Evolutionary conservation across 2,888 invertebrate genomes (phyloP).

Genomic region (Steromphala cineraria): DNA sequence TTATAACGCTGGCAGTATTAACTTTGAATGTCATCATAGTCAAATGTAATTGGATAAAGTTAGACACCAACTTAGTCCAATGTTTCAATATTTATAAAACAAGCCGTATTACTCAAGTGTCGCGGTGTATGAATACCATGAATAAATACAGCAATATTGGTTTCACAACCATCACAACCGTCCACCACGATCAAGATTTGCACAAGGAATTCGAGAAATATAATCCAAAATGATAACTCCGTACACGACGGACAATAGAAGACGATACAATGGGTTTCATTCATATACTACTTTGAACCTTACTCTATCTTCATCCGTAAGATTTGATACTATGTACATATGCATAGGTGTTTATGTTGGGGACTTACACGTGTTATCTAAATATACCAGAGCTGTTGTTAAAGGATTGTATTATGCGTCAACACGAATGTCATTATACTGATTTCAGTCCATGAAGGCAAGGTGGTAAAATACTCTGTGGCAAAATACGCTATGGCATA

Average conservation of each 20-base stretch:
- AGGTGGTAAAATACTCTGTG: too few relatives aligned
- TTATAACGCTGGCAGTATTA: too few relatives aligned
- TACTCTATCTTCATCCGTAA: background rate
- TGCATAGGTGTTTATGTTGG: background rate
- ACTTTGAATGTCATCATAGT: too few relatives aligned
- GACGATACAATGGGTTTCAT: background rate
- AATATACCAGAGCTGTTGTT: background rate
- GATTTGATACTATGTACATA: slow-evolving; percentile 1
- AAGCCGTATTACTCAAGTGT: background rate
- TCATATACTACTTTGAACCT: slow-evolving; percentile 11
- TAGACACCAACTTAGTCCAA: background rate
- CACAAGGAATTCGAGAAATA: slow-evolving; percentile 12
- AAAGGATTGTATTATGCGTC: background rate
- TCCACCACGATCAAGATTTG: background rate
- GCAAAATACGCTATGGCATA: too few relatives aligned
- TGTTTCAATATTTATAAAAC: background rate
- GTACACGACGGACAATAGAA: background rate
- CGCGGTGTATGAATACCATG: too few relatives aligned
- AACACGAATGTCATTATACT: background rate
- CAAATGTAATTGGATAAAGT: too few relatives aligned
- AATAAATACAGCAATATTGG: background rate
- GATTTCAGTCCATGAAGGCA: background rate
- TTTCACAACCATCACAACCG: background rate
- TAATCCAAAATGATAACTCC: background rate
- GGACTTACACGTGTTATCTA: background rate